A percentile compares a stretch with the other conserved stretches of the same genome.
These are phyloP conservation scores for Pachycephala philippinensis DNA, from an alignment of 2,113 vertebrate genomes.

Conservation along the genomic window DNA sequence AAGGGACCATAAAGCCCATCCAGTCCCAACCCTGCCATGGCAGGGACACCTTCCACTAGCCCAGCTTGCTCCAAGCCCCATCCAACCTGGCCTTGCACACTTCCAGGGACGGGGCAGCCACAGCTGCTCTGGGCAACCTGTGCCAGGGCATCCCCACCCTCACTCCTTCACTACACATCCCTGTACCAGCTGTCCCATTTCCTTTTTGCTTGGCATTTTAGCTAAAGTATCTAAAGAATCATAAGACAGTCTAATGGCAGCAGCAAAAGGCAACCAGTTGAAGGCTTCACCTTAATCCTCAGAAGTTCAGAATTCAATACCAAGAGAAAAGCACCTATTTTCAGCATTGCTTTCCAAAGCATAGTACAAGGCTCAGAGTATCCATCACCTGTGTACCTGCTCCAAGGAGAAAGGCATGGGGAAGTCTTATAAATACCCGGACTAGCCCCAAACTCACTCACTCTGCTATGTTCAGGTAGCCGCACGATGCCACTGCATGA, in stretches of 20 bases:
- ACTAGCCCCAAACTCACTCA: slow-evolving; percentile 78
- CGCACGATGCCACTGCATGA: slow-evolving; percentile 91
- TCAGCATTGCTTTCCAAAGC: background rate
- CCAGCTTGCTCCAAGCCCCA: fast-evolving
- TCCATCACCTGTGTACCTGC: background rate
- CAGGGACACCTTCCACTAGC: fast-evolving
- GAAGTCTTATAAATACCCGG: background rate
- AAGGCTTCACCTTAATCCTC: background rate
- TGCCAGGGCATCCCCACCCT: background rate
- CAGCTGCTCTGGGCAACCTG: background rate
- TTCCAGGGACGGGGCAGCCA: background rate
- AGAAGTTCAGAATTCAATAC: background rate
- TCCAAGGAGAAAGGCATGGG: background rate
- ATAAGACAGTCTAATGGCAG: background rate
- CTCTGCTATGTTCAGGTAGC: slow-evolving; percentile 90
- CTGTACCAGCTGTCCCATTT: fast-evolving
- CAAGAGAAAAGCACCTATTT: background rate
- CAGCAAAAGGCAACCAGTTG: background rate
- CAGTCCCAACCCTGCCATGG: background rate
- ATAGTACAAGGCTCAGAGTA: background rate
- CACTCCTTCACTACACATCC: background rate
- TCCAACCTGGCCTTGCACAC: background rate
- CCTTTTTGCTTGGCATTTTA: background rate
- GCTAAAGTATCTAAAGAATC: background rate
- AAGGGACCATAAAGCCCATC: background rate